Base-by-base conservation (phyloP, 2,888 invertebrate species). In the Tupiocoris notatus region DNA sequence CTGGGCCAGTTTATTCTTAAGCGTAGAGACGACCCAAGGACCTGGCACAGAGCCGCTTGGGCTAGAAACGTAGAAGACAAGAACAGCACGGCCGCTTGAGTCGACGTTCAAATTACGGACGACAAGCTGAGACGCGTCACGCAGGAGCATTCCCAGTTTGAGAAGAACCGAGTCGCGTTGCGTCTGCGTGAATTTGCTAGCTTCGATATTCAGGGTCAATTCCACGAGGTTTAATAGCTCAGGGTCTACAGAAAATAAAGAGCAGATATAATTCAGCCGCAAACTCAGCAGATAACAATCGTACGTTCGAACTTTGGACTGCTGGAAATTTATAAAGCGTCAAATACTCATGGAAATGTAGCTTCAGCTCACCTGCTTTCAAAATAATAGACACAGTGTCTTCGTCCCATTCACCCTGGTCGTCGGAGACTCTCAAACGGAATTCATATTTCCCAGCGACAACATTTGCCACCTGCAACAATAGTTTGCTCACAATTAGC, bases 371-470 rank as follows among this genome's bases (percentile, higher is more conserved):
- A 87, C 88, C 87, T 81, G 86, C 84, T 82, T 93, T 93, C 0
- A 97, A 92, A 81, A 91, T 89, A 81, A 97, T 88, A 74, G 92
- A 92, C 21, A 94, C 94, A 0, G 92, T 91, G 83, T 96, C 95
- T 17, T 90, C 89, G 80, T 89, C 90, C 0, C 90, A 90, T 74
- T 93, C 86, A 0, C 96, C 96, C 83, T 96, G 95, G 80, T 93
- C 93, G 84, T 97, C 97, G 58, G 88, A 91, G 0, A 97, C 96
- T n/a, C 91, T 92, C 76, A 97, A 85, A 82, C 91, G 92, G 83
- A 96, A 96, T 1, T 94, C 89, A 83, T 96, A 97, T 79, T 92
- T 89, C 0, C 96, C 97, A 1, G 92, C 89, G 65, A 94, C 91
- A 73, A 96, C 87, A 83, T 94, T 91, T n/a, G 92, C 90, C 39